These are phyloP conservation scores for Eretmochelys imbricata DNA, from an alignment of 2,113 vertebrate genomes.

Conservation along the genomic window DNA sequence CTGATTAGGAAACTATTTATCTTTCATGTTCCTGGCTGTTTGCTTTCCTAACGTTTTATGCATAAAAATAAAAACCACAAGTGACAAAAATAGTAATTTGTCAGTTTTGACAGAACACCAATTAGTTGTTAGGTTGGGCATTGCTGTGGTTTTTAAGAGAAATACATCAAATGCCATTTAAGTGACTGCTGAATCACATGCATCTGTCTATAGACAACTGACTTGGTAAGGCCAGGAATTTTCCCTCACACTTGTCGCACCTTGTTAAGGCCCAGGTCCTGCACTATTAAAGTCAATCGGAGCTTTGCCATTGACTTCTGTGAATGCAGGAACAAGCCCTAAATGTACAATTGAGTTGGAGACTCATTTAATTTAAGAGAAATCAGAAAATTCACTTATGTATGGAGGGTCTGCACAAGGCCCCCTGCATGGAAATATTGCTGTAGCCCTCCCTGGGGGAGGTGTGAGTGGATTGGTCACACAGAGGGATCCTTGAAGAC, in stretches of 20 bases:
- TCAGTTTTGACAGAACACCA: background rate
- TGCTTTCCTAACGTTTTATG: slow-evolving; percentile 17
- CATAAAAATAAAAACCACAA: slow-evolving; percentile 36
- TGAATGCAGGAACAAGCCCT: background rate
- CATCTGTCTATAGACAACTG: slow-evolving; percentile 58
- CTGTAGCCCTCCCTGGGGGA: background rate
- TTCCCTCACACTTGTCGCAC: slow-evolving; percentile 44
- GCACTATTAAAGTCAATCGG: background rate
- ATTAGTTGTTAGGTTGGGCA: slow-evolving; percentile 17
- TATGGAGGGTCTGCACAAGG: background rate
- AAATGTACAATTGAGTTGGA: background rate
- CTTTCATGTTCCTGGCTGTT: slow-evolving; percentile 31
- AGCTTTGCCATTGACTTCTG: background rate
- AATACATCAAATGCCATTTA: slow-evolving; percentile 66
- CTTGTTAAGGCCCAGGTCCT: slow-evolving; percentile 11
- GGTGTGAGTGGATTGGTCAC: background rate
- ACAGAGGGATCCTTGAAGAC: background rate
- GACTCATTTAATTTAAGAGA: background rate
- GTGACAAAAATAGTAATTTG: slow-evolving; percentile 5
- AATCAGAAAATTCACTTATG: background rate
- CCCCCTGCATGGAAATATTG: background rate
- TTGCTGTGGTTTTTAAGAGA: slow-evolving; percentile 58
- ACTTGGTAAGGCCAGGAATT: slow-evolving; percentile 52
- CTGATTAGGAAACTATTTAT: slow-evolving; percentile 58
- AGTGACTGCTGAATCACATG: slow-evolving; percentile 61